A percentile compares a stretch with the other conserved stretches of the same genome.
Evolutionary conservation across 1,140 invertebrate species (phyloP).

Genomic region (Heterodera carotae): DNA sequence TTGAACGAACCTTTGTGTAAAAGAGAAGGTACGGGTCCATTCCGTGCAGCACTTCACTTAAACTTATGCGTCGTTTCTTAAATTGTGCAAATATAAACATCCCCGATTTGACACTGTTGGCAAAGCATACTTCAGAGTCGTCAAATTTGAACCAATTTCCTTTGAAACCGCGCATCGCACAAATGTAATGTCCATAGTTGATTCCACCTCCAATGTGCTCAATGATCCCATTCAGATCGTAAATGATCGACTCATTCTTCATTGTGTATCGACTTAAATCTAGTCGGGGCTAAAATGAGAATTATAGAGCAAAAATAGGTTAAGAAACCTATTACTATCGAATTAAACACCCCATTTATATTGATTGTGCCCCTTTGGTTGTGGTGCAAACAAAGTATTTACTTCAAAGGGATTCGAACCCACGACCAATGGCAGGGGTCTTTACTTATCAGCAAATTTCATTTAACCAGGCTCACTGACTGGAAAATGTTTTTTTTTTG

Average conservation of each 20-base stretch:
- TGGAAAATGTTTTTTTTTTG: too few relatives aligned
- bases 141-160: constrained; percentile 38
- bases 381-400: too few relatives aligned
- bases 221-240: constrained; percentile 39
- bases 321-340: constrained; percentile 3
- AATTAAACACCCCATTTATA: too few relatives aligned
- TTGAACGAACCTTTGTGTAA: constrained; percentile 30
- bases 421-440: too few relatives aligned
- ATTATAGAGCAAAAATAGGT: constrained; percentile 11
- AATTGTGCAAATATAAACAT: not conserved
- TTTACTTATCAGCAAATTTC: too few relatives aligned
- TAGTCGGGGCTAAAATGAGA: constrained; percentile 22
- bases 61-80: constrained; percentile 4
- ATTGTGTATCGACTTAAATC: constrained; percentile 30
- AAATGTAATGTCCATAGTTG: constrained; percentile 41
- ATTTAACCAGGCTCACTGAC: too few relatives aligned
- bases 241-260: constrained; percentile 24
- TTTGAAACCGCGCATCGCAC: constrained; percentile 42
- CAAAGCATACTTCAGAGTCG: constrained; percentile 29
- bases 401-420: too few relatives aligned
- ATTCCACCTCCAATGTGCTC: constrained; percentile 40
- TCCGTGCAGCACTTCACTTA: constrained; percentile 1
- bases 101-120: not conserved
- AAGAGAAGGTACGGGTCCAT: constrained; percentile 42
- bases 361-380: too few relatives aligned